phyloP scores from a whole-genome alignment of 2,797 vertebrate genomes.

The Rhynchotus rufescens region DNA sequence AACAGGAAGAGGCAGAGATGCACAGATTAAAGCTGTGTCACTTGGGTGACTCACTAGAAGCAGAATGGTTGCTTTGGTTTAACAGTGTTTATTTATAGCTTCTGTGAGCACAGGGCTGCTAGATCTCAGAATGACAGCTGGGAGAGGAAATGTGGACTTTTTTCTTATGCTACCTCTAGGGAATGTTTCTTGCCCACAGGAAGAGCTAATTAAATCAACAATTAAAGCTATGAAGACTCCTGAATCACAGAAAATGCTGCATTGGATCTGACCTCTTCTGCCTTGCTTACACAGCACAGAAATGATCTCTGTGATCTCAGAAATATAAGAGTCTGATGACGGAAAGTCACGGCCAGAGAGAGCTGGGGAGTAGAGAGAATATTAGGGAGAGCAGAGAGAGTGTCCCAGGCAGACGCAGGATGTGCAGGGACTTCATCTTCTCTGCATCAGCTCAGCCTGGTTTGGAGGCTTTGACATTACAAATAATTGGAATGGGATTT shows the following conservation, averaged over 20 bases:
- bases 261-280: not conserved
- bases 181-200: not conserved
- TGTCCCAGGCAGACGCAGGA: not conserved
- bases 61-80: not conserved
- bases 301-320: not conserved
- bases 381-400: not conserved
- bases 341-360: not conserved
- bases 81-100: conserved; percentile 32
- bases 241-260: not conserved
- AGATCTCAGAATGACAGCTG: conserved; percentile 16
- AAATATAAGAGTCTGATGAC: not conserved
- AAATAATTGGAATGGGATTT: not conserved
- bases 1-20: conserved; percentile 15
- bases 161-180: not conserved
- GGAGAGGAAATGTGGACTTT: not conserved
- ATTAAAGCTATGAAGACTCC: conserved; percentile 9
- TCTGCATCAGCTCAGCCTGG: not conserved
- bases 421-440: too few species aligned
- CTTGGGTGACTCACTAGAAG: conserved; percentile 18
- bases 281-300: not conserved
- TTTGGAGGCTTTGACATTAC: not conserved
- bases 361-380: not conserved
- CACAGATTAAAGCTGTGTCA: conserved; percentile 25
- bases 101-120: not conserved
- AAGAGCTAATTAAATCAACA: conserved; percentile 46